A percentile compares a stretch with the other conserved stretches of the same genome.
phyloP scores from a whole-genome alignment of 2,113 vertebrate species.

The Actinemys pallida region DNA sequence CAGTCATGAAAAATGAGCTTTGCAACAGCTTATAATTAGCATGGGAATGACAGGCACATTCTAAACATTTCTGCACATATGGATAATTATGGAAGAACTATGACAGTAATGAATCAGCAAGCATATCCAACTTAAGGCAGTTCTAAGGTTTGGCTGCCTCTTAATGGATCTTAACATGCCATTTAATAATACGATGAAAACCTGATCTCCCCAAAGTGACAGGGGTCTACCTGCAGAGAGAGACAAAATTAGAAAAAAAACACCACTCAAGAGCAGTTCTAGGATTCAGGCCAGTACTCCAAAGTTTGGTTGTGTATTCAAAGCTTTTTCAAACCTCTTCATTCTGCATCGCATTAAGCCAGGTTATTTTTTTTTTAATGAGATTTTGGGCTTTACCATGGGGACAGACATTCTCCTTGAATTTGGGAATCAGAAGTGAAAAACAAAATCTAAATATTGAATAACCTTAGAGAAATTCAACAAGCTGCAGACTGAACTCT shows the following conservation, averaged over 20 bases:
- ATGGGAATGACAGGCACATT: conserved; percentile 60
- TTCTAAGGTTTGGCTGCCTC: conserved; percentile 34
- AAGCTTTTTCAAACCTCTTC: background rate
- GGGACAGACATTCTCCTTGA: accelerated
- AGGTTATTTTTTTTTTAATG: background rate
- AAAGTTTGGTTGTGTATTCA: background rate
- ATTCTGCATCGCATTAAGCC: background rate
- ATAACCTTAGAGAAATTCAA: background rate
- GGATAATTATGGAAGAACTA: conserved; percentile 73
- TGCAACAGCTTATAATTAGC: conserved; percentile 72
- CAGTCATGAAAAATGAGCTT: conserved; percentile 72
- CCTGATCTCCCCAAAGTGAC: background rate
- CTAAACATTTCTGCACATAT: conserved; percentile 70
- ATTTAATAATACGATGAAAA: conserved; percentile 38
- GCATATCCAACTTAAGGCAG: background rate
- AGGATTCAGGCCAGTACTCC: background rate
- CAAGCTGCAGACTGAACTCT: background rate
- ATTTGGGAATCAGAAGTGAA: background rate
- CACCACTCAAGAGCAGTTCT: background rate
- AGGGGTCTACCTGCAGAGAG: background rate
- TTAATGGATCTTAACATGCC: conserved; percentile 15
- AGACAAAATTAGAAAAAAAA: conserved; percentile 16
- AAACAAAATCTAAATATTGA: background rate
- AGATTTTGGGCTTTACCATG: background rate
- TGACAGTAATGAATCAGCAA: conserved; percentile 65